Evolutionary conservation across 2,888 invertebrate species (phyloP), one percentile per base, ranked within the genome.

Genomic region (Pterostichus niger): DNA sequence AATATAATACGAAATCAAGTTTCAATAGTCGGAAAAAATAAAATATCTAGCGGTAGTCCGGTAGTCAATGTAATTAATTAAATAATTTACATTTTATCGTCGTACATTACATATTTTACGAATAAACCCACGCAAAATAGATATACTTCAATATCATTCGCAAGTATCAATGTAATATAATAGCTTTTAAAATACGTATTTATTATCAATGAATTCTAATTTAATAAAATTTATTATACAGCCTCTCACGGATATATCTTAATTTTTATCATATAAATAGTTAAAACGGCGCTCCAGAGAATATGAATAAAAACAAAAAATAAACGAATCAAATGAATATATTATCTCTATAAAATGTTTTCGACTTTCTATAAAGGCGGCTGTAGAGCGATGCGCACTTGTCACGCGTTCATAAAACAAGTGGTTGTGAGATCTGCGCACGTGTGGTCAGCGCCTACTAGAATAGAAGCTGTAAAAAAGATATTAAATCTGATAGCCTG

Each of bases 401-500:
- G 68, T 71, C 68, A 40, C 68, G 44, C n/a, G 40, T 71, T 71
- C 15, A 9, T 17, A 15, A 6, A 71, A 71, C 68, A 71, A 71
- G 44, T 68, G 68, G 33, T 33, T 61, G n/a, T 13, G 15, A 17
- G 10, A 6, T 31, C 40, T 31, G 68, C 68, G 68, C 44, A 71
- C 44, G 68, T 71, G 68, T 71, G 68, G 68, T 71, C 68, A 71
- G 52, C 56, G 80, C 49, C 68, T 80, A 71, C 54, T 52, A 71
- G 52, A 81, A 49, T 71, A 80, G 61, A 35, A 71, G 81, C 73
- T 71, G 49, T 81, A 81, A 81, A 81, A 81, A 24, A 40, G 40
- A 71, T 49, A 71, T 81, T 68, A 81, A 73, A 73, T 17, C 35
- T 71, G 73, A 81, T 81, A 81, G 71, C 56, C 56, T 56, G 81